Evolutionary conservation across 1,140 invertebrate genomes (phyloP).

Genomic region (Chelonus insularis): DNA sequence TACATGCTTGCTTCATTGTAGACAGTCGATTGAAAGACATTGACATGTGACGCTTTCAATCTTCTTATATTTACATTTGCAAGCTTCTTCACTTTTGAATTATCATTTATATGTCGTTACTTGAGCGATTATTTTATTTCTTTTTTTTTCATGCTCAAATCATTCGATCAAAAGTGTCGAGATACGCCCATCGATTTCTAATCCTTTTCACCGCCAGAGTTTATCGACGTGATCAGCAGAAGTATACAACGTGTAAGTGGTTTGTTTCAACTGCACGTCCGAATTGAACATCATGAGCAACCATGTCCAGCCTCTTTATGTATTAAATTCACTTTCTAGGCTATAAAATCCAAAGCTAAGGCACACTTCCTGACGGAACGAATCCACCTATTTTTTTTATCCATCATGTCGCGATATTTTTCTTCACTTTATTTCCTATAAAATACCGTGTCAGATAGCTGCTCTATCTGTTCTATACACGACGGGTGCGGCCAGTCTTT

Average conservation of each 20-base stretch:
- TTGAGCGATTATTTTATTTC: too few species aligned
- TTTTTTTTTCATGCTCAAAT: too few species aligned
- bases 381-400: constrained; percentile 38
- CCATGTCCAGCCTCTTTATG: background rate
- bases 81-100: too few species aligned
- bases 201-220: constrained; percentile 32
- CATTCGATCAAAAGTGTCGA: constrained; percentile 10
- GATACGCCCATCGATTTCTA: constrained; percentile 42
- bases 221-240: constrained; percentile 27
- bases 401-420: constrained; percentile 21
- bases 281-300: constrained; percentile 16
- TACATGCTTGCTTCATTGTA: background rate
- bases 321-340: constrained; percentile 56
- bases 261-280: background rate
- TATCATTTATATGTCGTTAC: too few species aligned
- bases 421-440: background rate
- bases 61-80: background rate
- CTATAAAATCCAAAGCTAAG: constrained; percentile 50
- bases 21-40: background rate
- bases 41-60: constrained; percentile 1
- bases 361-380: constrained; percentile 40
- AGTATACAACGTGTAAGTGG: constrained; percentile 12
- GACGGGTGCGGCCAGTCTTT: too few species aligned
- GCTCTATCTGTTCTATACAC: background rate
- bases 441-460: constrained; percentile 7